Evolutionary conservation across 2,113 vertebrate genomes (phyloP), one percentile per base, ranked within the genome.

Genomic region (Anoplopoma fimbria): DNA sequence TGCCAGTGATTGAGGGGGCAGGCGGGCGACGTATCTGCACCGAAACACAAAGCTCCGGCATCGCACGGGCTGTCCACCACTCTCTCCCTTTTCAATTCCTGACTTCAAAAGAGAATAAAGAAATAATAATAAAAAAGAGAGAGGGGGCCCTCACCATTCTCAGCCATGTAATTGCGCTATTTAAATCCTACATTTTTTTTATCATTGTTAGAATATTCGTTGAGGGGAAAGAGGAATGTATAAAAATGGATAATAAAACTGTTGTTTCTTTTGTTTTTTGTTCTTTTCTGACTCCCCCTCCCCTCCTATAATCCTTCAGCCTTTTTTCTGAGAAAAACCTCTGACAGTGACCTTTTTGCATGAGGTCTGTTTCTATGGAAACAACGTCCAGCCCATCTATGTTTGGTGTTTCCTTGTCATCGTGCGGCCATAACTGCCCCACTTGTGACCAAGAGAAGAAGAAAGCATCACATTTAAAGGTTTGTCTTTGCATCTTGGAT

Each of bases 301-400:
- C 38, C 45, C 47, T 19, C 29, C 40, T 73, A 91, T 95, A 95
- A 95, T 96, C 93, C 91, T 91, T 74, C 82, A 91, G 91, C 91
- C 85, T 93, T 88, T n/a, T 93, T 92, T 85, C 91, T 88, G 79
- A 91, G 90, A 83, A 91, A 95, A 94, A 92, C 90, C 91, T 95
- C 90, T 94, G 87, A 94, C 84, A 78, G 86, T 95, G 94, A 96
- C 94, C 95, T 96, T 95, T 95, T 94, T 89, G 29, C 89, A 91
- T 85, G 91, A 93, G 94, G 93, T 93, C 90, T 92, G 95, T 95
- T 95, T 90, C 95, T 93, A 95, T 95, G 93, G 95, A 92, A 95
- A 96, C 95, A 87, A 92, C 76, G 76, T 84, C 86, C 79, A 64
- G 79, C 84, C 86, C 85, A 49, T 72, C 76, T 65, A 33, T 77